Evolutionary conservation across 2,113 vertebrate genomes (phyloP), one percentile per base, ranked within the genome.

Genomic region (Lampris megalopsis): DNA sequence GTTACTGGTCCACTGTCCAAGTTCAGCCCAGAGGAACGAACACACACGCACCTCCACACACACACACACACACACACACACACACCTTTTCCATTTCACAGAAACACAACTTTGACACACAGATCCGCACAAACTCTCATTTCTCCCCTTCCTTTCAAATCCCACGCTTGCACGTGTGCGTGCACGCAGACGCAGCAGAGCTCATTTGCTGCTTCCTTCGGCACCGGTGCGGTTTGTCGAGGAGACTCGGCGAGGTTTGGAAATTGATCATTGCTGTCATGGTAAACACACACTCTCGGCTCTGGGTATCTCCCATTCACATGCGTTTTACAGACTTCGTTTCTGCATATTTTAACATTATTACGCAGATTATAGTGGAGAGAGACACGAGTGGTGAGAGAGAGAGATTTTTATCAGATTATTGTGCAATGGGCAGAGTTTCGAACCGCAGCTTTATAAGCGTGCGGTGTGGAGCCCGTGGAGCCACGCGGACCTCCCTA

Each of bases 1-100:
- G 84, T 79, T 60, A 57, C 58, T 69, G 75, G 80, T 63, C 64
- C 24, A 42, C 49, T 38, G 49, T 62, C 49, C 56, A 74, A 49
- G 10, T 48, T 69, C 66, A 74, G 48, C n/a, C 62, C 37, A 65
- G 66, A 71, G 9, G 57, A 54, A 75, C 77, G 64, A 53, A 71
- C 8, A 38, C 63, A 42, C 52, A 10, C 60, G 45, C 41, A 8
- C 41, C 43, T 11, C 2, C 41, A 62, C 41, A 24, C 60, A 45
- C 4, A 45, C 60, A 45, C 40, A n/a, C 41, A 62, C 6, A 61
- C 37, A 52, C 43, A 71, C 57, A 48, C 35, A 38, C 52, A 68
- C 52, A 36, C 38, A 67, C 41, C 13, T 41, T 37, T 24, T 3
- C 42, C 1, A 47, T 47, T 24, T 7, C 42, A 2, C 61, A 13